Evolutionary conservation across 2,113 vertebrate genomes (phyloP), one percentile per base, ranked within the genome.

Genomic region (Cyanistes caeruleus): DNA sequence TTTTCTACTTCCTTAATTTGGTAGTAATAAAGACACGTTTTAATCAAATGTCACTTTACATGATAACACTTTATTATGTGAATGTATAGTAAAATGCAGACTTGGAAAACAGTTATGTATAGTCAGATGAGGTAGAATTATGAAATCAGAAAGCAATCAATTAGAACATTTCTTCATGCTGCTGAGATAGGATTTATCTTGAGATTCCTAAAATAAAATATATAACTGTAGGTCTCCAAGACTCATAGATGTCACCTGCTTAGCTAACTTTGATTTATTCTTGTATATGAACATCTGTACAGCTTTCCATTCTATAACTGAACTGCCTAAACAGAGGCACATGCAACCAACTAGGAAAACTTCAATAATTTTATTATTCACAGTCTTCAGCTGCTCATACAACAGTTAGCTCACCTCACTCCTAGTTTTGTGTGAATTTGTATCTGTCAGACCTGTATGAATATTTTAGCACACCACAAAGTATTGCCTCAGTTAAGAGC

Each of bases 341-440:
- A 28, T 22, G 19, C 9, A 82, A 13, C 0, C 37, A 46, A 13
- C 37, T 51, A 48, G 13, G 37, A 81, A 90, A 88, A 62, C 4
- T 37, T 59, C 35, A 43, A n/a, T 44, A 49, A 10, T 44, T 44
- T 5, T 41, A 35, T 51, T 75, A 31, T 70, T 55, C 13, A 21
- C 3, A 12, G 28, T 4, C 23, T 72, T 84, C 58, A 62, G 15
- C 7, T 46, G 14, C 58, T 70, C 16, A 80, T 43, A 48, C 4
- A 24, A 51, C 8, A 4, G 1, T 14, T 37, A 30, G 18, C 5
- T 41, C 3, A 5, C 18, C 7, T 2, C 1, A 41, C 4, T 31
- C 10, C 8, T 18, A 52, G 15, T 65, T 81, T 76, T 73, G 4
- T 33, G 41, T n/a, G 37, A 62, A 46, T 87, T 65, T 43, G 2